Evolutionary conservation across 23 tunicate species (phyloP), one percentile per base, ranked within the genome.

Genomic region (Oikopleura albicans): DNA sequence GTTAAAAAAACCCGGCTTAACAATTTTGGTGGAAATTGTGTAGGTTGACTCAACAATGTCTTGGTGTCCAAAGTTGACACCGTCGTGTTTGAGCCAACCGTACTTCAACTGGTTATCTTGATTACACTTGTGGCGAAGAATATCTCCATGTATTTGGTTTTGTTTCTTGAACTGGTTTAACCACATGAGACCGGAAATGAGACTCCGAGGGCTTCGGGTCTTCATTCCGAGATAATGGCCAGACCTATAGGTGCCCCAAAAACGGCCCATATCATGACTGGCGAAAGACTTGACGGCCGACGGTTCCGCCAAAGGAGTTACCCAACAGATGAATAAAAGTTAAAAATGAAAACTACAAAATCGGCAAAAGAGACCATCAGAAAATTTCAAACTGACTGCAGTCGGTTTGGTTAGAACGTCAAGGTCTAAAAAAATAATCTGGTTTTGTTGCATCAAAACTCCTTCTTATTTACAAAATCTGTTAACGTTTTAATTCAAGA

Each of bases 131-230:
- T 95, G 99, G 37, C 96, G 84, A 28, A 93, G 4, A 12, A 71
- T 71, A n/a, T 71, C 79, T 71, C 79, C 79, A 1, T 92, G 91
- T 28, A 91, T 83, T 37, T 95, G 88, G 22, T 41, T 59, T 57
- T 39, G 86, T 28, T 66, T 28, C 56, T 88, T 87, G 28, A 41
- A 40, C 0, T 95, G 96, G 66, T 84, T 59, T 75, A 95, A 66
- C 99, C 99, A 95, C 99, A 95, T 95, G 83, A 95, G 66, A 1
- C 99, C 99, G 41, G 96, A 88, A 1, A 95, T 91, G 22, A 95
- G 83, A 0, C 91, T 88, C 31, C 84, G 84, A 39, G 87, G 83
- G 1, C 90, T 88, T 59, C 86, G 89, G 4, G 99, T 95, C 79
- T 90, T 95, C 99, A 95, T 90, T 4, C 99, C 99, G 86, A 95